Evolutionary conservation across 1,140 invertebrate species (phyloP).

Genomic region (Macrosteles quadrilineatus): DNA sequence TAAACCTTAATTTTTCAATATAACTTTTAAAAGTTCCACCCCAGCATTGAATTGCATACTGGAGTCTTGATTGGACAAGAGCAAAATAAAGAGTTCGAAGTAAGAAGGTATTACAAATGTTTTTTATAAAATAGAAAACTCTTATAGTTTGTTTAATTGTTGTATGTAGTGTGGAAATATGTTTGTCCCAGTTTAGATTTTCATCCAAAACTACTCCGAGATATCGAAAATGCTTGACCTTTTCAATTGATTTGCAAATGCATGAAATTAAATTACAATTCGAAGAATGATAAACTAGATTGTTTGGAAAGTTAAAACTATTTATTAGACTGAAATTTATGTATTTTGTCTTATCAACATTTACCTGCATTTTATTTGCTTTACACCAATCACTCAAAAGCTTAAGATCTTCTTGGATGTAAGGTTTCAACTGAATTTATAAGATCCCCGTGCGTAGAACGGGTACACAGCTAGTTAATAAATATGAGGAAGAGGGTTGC

Average conservation of each 20-base stretch:
- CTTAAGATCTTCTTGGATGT: neutral
- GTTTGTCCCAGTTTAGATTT: slow-evolving; percentile 19
- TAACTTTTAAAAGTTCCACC: slow-evolving; percentile 17
- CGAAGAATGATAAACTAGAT: neutral
- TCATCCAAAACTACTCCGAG: slow-evolving; percentile 12
- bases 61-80: neutral
- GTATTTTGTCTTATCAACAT: slow-evolving; percentile 3
- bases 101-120: neutral
- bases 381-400: neutral
- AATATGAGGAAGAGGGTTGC: slow-evolving; percentile 5
- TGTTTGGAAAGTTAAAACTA: neutral
- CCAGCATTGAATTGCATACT: slow-evolving; percentile 20
- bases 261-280: neutral
- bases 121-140: slow-evolving; percentile 8
- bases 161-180: neutral
- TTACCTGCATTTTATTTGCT: slow-evolving; percentile 5
- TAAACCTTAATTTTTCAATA: neutral
- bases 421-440: neutral
- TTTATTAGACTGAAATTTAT: slow-evolving; percentile 12
- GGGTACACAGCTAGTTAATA: slow-evolving; percentile 8
- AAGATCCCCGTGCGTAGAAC: neutral
- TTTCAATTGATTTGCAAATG: neutral
- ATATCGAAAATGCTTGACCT: slow-evolving; percentile 7
- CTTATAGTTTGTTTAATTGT: neutral
- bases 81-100: slow-evolving; percentile 10